A percentile compares a stretch with the other conserved stretches of the same genome.
Evolutionary conservation across 2,113 vertebrate genomes (phyloP).

Genomic region (Origma solitaria): DNA sequence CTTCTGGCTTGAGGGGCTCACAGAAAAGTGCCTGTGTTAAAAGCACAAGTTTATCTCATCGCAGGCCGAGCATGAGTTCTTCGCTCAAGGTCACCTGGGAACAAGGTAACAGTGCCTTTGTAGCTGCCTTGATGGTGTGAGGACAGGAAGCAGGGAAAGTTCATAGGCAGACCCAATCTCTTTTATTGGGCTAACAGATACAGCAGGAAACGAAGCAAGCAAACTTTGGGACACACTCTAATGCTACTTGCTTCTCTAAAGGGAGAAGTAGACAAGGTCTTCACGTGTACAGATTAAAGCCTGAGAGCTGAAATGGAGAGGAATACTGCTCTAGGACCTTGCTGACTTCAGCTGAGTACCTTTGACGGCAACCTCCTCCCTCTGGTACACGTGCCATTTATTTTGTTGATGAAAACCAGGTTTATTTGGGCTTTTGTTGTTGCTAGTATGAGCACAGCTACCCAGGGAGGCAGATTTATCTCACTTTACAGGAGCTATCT

Average conservation of each 20-base stretch:
- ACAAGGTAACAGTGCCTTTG: background rate
- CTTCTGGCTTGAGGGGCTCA: background rate
- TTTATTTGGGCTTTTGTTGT: background rate
- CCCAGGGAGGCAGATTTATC: background rate
- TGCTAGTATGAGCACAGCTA: background rate
- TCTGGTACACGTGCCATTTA: background rate
- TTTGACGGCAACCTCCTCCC: background rate
- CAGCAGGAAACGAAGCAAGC: background rate
- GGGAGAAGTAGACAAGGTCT: background rate
- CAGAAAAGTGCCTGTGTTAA: background rate
- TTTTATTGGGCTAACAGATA: background rate
- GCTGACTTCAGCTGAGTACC: background rate
- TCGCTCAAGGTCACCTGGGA: background rate
- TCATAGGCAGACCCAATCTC: background rate
- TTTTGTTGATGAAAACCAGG: background rate
- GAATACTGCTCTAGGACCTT: background rate
- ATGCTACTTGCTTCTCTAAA: background rate
- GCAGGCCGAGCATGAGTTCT: background rate
- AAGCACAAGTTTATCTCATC: background rate
- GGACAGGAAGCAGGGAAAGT: background rate
- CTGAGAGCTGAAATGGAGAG: background rate
- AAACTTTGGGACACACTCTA: background rate
- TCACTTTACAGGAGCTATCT: background rate
- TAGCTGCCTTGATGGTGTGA: background rate
- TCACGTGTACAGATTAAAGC: background rate